Conservation (phyloP, 2,113 vertebrate genomes). For the Calcarius ornatus region DNA sequence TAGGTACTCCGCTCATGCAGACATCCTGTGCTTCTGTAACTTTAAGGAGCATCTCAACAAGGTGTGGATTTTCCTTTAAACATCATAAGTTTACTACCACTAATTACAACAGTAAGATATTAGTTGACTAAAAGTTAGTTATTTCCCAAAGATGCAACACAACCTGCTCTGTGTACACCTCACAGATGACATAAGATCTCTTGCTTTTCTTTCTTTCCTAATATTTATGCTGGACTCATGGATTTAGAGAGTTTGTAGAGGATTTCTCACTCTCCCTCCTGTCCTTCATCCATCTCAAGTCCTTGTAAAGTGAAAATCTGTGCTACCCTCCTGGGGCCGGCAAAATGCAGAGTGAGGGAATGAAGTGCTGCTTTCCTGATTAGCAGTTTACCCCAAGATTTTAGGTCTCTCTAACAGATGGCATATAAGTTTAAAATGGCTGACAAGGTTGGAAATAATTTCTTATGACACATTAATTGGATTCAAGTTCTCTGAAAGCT, state of each 20-base stretch:
- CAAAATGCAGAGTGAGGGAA: not conserved
- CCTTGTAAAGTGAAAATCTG: not conserved
- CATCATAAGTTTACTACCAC: not conserved
- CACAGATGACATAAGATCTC: not conserved
- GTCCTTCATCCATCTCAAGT: not conserved
- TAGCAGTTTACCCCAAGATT: constrained; percentile 1
- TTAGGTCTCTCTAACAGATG: constrained; percentile 37
- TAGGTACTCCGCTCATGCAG: not conserved
- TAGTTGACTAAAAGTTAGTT: not conserved
- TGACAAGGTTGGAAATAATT: constrained; percentile 38
- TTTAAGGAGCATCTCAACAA: not conserved
- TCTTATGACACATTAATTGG: constrained; percentile 35
- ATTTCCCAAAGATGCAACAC: not conserved
- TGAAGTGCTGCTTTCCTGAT: not conserved
- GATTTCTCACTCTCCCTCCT: not conserved
- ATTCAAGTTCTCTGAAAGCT: constrained; percentile 4
- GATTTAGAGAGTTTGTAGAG: not conserved
- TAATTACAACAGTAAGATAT: not conserved
- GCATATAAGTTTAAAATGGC: constrained; percentile 21
- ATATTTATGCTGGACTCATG: not conserved
- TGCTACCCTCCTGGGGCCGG: not conserved
- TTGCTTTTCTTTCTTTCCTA: not conserved
- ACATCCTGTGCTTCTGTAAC: not conserved
- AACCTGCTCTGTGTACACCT: not conserved
- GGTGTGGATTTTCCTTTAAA: not conserved